Conservation (phyloP, 2,797 vertebrate genomes). For the Catamblyrhynchus diadema region DNA sequence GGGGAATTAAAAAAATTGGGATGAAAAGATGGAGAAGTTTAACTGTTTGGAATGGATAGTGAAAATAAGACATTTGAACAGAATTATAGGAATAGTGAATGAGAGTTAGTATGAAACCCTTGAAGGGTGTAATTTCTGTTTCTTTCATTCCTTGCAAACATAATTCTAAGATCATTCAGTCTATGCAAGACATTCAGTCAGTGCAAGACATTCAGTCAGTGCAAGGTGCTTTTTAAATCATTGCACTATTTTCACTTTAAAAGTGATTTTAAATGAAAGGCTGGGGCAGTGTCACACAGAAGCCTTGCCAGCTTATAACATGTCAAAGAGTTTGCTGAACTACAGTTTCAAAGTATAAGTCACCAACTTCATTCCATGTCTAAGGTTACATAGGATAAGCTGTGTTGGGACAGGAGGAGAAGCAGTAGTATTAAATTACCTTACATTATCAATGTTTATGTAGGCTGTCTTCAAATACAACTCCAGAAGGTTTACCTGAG, state of each 20-base stretch:
- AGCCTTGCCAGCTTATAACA: not conserved
- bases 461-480: not conserved
- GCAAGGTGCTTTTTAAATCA: rapidly evolving
- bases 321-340: not conserved
- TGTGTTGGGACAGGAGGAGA: not conserved
- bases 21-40: not conserved
- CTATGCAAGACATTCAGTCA: not conserved
- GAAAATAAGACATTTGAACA: not conserved
- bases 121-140: not conserved
- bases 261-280: not conserved
- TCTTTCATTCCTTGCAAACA: not conserved
- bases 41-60: not conserved
- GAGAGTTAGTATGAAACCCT: not conserved
- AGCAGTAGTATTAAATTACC: not conserved
- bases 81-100: not conserved
- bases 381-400: not conserved
- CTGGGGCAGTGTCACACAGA: not conserved
- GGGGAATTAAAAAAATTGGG: not conserved
- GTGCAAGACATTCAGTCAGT: not conserved
- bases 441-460: not conserved
- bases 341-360: not conserved
- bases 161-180: not conserved
- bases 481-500: not conserved
- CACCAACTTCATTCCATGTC: not conserved
- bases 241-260: not conserved